phyloP scores from a whole-genome alignment of 2,888 invertebrate genomes.

The Eutolmus rufibarbis region DNA sequence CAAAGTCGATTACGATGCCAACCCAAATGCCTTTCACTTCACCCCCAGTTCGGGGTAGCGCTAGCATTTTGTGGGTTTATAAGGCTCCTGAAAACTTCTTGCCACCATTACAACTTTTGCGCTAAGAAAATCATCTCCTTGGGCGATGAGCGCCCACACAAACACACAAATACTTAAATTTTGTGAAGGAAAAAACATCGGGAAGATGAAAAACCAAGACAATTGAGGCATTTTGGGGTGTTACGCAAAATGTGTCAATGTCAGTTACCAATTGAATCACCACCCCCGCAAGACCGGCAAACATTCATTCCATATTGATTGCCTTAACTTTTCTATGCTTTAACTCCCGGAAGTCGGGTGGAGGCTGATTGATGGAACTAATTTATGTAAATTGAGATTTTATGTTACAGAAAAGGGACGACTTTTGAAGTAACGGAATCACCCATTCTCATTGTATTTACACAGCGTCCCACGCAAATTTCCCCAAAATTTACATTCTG shows the following conservation, averaged over 20 bases:
- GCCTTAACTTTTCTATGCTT: conserved; percentile 21
- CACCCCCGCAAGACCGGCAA: not conserved
- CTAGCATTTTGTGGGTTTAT: not conserved
- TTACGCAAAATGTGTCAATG: conserved; percentile 35
- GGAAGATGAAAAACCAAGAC: conserved; percentile 23
- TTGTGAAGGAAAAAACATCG: not conserved
- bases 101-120: not conserved
- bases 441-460: not conserved
- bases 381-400: conserved; percentile 38
- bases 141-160: not conserved
- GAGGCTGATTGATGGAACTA: conserved; percentile 22
- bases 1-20: not conserved
- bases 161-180: not conserved
- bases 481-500: not conserved
- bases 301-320: conserved; percentile 1
- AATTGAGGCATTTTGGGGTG: conserved; percentile 20
- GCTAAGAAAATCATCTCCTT: not conserved
- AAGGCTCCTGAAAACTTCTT: not conserved
- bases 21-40: not conserved
- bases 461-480: not conserved
- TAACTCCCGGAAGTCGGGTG: conserved; percentile 2
- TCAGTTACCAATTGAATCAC: conserved; percentile 23
- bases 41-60: not conserved
- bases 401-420: conserved; percentile 19
- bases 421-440: not conserved